These are phyloP conservation scores for Lipophrys pholis DNA, from an alignment of 2,113 vertebrate genomes.

Conservation along the genomic window DNA sequence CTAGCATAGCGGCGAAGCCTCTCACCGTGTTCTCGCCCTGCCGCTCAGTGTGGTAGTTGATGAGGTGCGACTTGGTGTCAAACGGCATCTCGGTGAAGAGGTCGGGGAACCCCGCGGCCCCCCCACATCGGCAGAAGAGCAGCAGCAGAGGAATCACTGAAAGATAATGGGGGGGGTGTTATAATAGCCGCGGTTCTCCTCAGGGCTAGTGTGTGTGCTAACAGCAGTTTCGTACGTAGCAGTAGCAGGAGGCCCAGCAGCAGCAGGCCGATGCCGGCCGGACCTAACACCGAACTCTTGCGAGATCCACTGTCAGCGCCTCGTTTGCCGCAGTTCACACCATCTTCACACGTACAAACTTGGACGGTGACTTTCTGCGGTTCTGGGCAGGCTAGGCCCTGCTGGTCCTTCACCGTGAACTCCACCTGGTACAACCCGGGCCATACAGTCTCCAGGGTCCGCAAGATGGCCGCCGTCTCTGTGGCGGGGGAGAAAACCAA, in stretches of 20 bases:
- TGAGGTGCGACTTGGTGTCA: conserved; percentile 87
- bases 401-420: conserved; percentile 73
- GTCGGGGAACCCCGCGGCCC: conserved; percentile 58
- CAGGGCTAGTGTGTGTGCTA: too few relatives aligned
- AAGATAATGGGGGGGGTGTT: not conserved
- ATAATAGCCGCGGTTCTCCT: too few relatives aligned
- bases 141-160: conserved; percentile 88
- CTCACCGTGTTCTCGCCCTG: conserved; percentile 89
- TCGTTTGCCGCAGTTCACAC: conserved; percentile 23
- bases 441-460: conserved; percentile 49
- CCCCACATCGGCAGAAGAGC: conserved; percentile 81
- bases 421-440: conserved; percentile 66
- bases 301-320: accelerated
- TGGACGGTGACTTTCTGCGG: conserved; percentile 69
- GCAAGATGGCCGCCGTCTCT: conserved; percentile 79
- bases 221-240: conserved; percentile 80
- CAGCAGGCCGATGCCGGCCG: conserved; percentile 85
- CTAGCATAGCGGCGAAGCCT: not conserved
- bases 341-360: conserved; percentile 76
- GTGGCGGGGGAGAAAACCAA: not conserved
- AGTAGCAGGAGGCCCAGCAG: conserved; percentile 86
- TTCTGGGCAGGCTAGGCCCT: conserved; percentile 67
- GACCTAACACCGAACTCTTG: conserved; percentile 71
- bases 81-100: conserved; percentile 73
- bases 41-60: conserved; percentile 88